A percentile compares a stretch with the other conserved stretches of the same genome.
These are phyloP conservation scores for Diarsia brunnea DNA, from an alignment of 2,888 invertebrate genomes.

Conservation along the genomic window DNA sequence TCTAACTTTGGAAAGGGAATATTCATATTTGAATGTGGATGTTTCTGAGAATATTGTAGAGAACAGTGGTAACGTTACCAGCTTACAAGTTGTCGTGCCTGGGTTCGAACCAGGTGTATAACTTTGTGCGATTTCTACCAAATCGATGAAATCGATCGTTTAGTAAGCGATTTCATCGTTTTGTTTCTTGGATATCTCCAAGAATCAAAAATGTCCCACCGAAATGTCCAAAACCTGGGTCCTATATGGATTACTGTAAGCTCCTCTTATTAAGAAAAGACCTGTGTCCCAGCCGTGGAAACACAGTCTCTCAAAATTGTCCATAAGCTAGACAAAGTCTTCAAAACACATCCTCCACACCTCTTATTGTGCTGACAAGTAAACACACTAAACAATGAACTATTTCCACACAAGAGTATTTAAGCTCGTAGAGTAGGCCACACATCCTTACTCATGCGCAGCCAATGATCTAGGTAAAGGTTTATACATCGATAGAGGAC, in stretches of 20 bases:
- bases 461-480: background rate
- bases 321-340: background rate
- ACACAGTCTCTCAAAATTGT: background rate
- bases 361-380: background rate
- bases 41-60: background rate
- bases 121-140: background rate
- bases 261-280: background rate
- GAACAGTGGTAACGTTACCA: background rate
- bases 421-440: background rate
- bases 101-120: background rate
- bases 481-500: background rate
- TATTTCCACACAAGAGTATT: background rate
- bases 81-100: background rate
- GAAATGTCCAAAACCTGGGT: background rate
- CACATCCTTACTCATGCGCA: slow-evolving; percentile 1
- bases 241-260: too few relatives aligned
- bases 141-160: too few relatives aligned
- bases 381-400: slow-evolving; percentile 8
- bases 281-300: background rate
- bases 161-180: too few relatives aligned
- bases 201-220: background rate
- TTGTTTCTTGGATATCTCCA: too few relatives aligned
- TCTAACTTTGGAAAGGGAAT: slow-evolving; percentile 1
- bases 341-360: background rate
- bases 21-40: background rate